phyloP scores from a whole-genome alignment of 2,888 invertebrate species.

The Desoria tigrina region DNA sequence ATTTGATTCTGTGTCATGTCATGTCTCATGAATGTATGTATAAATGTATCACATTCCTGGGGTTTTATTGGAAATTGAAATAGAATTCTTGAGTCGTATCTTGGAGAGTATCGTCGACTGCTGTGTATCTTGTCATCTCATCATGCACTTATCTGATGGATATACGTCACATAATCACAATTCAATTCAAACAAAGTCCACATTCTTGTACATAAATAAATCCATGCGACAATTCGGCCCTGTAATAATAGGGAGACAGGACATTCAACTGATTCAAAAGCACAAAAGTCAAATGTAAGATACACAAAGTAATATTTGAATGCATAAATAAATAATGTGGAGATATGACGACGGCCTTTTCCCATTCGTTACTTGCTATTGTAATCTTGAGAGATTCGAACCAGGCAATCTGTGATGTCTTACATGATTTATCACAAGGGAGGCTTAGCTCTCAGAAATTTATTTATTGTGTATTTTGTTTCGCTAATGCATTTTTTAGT shows the following conservation, averaged over 20 bases:
- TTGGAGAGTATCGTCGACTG: too few species aligned
- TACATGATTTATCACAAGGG: conserved; percentile 4
- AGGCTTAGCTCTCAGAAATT: too few species aligned
- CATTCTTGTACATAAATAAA: not conserved
- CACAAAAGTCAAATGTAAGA: not conserved
- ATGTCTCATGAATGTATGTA: too few species aligned
- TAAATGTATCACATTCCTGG: too few species aligned
- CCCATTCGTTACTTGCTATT: conserved; percentile 12
- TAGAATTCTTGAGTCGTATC: too few species aligned
- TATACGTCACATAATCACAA: conserved; percentile 4
- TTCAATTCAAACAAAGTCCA: not conserved
- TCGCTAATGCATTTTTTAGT: too few species aligned
- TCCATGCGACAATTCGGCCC: not conserved
- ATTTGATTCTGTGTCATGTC: too few species aligned
- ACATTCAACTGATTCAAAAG: not conserved
- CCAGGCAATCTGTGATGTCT: not conserved
- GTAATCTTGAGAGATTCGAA: not conserved
- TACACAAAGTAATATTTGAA: conserved; percentile 1
- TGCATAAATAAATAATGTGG: conserved; percentile 8
- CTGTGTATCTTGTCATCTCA: conserved; percentile 9
- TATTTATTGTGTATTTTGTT: too few species aligned
- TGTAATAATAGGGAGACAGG: not conserved
- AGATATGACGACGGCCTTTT: not conserved
- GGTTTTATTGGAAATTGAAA: too few species aligned
- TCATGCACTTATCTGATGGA: not conserved